Conservation (phyloP, 2,797 vertebrate genomes). For the Ciconia nigra region DNA sequence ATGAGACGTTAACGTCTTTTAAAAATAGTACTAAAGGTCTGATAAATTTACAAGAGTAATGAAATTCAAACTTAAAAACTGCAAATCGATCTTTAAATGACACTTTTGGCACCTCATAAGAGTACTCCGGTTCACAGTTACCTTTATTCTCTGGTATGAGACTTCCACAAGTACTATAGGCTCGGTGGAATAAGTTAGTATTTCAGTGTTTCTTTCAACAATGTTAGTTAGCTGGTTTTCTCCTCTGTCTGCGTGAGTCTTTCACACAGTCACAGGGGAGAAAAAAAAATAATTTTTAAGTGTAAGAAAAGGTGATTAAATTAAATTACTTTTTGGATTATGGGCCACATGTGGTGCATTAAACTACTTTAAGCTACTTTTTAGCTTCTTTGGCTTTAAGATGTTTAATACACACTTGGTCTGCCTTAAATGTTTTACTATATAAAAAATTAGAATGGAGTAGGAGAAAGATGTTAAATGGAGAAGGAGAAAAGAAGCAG, state of each 20-base stretch:
- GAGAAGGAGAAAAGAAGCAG: not conserved
- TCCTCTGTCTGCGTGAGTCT: not conserved
- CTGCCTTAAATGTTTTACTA: not conserved
- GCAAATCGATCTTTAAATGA: not conserved
- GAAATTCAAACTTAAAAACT: conserved; percentile 31
- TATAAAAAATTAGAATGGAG: not conserved
- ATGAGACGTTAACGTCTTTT: not conserved
- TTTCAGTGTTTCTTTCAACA: not conserved
- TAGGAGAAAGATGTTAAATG: not conserved
- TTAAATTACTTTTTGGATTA: conserved; percentile 16
- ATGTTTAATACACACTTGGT: not conserved
- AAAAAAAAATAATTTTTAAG: not conserved
- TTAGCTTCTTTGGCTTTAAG: not conserved
- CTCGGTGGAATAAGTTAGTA: not conserved
- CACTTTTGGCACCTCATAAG: not conserved
- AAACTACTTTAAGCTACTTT: conserved; percentile 8
- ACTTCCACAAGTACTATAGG: not conserved
- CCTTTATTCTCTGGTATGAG: not conserved
- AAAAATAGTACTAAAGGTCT: not conserved
- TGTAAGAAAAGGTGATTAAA: conserved; percentile 21
- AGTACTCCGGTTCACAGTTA: not conserved
- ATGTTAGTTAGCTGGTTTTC: not conserved
- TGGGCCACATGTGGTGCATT: not conserved
- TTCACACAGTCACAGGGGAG: not conserved
- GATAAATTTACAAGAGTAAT: conserved; percentile 15